These are phyloP conservation scores for Aphelenchoides besseyi DNA, from an alignment of 1,140 invertebrate genomes.

Conservation along the genomic window DNA sequence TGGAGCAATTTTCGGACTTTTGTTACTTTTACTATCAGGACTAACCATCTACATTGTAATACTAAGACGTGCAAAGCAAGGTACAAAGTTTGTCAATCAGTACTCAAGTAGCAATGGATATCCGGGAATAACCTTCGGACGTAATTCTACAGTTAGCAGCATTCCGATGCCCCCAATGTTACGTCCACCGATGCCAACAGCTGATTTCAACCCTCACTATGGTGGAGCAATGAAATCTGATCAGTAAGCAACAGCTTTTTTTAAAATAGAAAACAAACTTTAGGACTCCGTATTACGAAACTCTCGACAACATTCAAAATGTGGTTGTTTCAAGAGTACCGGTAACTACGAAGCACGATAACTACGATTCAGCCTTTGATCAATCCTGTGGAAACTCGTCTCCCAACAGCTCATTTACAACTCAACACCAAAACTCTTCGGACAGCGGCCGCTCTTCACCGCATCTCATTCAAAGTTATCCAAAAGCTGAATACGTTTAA, in stretches of 20 bases:
- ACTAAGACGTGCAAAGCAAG: not conserved
- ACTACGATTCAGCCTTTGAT: slow-evolving; percentile 21
- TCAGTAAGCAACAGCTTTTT: not conserved
- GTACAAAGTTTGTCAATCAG: not conserved
- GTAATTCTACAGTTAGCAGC: slow-evolving; percentile 7
- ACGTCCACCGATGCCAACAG: not conserved
- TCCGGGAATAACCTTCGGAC: not conserved
- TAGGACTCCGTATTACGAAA: slow-evolving; percentile 18
- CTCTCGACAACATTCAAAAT: slow-evolving; percentile 8
- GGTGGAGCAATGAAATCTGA: not conserved
- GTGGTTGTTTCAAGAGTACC: too few species aligned
- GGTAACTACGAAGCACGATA: not conserved
- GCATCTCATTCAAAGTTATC: not conserved
- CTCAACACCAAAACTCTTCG: not conserved
- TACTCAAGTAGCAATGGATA: not conserved
- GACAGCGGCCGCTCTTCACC: slow-evolving; percentile 11
- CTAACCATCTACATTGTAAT: not conserved
- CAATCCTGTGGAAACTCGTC: not conserved
- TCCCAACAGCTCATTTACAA: slow-evolving; percentile 16
- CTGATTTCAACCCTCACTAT: not conserved
- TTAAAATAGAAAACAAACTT: not conserved
- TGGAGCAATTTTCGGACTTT: not conserved
- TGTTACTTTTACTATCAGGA: not conserved
- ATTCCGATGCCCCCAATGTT: slow-evolving; percentile 23
- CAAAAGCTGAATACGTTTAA: slow-evolving; percentile 7